These are phyloP conservation scores for Gymnodraco acuticeps DNA, from an alignment of 2,797 vertebrate genomes.

Conservation along the genomic window DNA sequence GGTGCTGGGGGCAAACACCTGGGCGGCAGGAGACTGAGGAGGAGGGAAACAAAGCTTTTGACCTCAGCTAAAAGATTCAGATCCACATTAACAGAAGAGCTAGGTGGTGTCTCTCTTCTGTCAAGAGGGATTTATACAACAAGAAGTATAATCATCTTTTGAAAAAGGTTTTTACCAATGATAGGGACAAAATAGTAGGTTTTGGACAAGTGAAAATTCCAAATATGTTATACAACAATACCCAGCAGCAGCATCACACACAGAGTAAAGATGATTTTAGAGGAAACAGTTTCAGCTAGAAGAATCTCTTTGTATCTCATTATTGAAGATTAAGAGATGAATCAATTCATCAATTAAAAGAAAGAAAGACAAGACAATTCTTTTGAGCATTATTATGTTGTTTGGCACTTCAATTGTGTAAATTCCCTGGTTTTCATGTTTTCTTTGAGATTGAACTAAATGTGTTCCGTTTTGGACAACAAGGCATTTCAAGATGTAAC, in stretches of 20 bases:
- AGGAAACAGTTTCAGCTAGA: neutral
- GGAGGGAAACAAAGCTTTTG: slow-evolving; percentile 21
- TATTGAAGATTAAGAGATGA: neutral
- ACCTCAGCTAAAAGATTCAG: slow-evolving; percentile 20
- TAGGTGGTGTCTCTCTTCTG: slow-evolving; percentile 26
- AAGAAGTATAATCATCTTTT: neutral
- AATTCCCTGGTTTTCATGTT: neutral
- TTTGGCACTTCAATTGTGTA: slow-evolving; percentile 1
- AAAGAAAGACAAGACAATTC: neutral
- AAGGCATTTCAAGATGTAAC: neutral
- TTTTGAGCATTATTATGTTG: neutral
- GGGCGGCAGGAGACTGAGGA: slow-evolving; percentile 28
- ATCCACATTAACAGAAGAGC: slow-evolving; percentile 7
- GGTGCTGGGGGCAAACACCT: slow-evolving; percentile 39
- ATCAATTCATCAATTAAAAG: neutral
- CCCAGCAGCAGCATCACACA: neutral
- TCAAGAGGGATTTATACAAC: neutral
- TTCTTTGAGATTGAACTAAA: neutral
- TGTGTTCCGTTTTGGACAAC: neutral
- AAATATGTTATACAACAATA: too few species aligned
- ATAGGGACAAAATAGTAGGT: neutral
- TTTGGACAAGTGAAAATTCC: neutral
- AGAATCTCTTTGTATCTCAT: neutral
- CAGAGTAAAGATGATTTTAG: neutral
- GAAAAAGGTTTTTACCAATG: neutral